Percentiles rank a stretch among this genome's conserved stretches.
Evolutionary conservation across 2,888 invertebrate species (phyloP).

Genomic region (Thymelicus sylvestris): DNA sequence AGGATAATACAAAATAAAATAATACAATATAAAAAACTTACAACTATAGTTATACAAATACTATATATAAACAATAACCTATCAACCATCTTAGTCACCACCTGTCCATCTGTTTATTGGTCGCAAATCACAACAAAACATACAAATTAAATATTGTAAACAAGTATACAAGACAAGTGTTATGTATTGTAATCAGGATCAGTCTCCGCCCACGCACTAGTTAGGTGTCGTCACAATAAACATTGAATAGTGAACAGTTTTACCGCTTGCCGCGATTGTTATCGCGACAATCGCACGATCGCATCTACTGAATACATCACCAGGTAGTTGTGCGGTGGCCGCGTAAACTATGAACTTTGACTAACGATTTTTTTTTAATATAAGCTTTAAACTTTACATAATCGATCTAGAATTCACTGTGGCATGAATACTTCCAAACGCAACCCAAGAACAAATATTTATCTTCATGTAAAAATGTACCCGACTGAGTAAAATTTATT

Average conservation of each 20-base stretch:
- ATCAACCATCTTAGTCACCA: too few species aligned
- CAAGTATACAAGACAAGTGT: slow-evolving; percentile 7
- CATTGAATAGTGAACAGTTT: slow-evolving; percentile 29
- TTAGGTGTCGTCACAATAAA: slow-evolving; percentile 33
- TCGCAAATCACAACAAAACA: not conserved
- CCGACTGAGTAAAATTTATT: too few species aligned
- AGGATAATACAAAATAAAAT: too few species aligned
- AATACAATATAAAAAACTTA: too few species aligned
- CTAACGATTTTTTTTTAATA: not conserved
- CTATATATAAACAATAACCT: too few species aligned
- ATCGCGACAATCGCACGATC: slow-evolving; percentile 63
- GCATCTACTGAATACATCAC: slow-evolving; percentile 54
- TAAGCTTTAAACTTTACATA: not conserved
- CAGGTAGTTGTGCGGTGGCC: slow-evolving; percentile 29
- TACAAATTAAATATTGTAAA: not conserved
- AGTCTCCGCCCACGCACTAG: slow-evolving; percentile 16
- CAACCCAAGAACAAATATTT: too few species aligned
- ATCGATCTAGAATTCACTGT: too few species aligned
- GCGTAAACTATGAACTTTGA: slow-evolving; percentile 44
- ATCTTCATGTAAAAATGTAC: too few species aligned
- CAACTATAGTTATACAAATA: too few species aligned
- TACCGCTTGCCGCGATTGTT: slow-evolving; percentile 51
- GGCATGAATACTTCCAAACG: too few species aligned
- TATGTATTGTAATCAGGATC: slow-evolving; percentile 6
- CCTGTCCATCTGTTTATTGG: too few species aligned